A percentile compares a stretch with the other conserved stretches of the same genome.
These are phyloP conservation scores for Paelopatides confundens DNA, from an alignment of 53 echinoderm and acorn worm species.

Conservation along the genomic window DNA sequence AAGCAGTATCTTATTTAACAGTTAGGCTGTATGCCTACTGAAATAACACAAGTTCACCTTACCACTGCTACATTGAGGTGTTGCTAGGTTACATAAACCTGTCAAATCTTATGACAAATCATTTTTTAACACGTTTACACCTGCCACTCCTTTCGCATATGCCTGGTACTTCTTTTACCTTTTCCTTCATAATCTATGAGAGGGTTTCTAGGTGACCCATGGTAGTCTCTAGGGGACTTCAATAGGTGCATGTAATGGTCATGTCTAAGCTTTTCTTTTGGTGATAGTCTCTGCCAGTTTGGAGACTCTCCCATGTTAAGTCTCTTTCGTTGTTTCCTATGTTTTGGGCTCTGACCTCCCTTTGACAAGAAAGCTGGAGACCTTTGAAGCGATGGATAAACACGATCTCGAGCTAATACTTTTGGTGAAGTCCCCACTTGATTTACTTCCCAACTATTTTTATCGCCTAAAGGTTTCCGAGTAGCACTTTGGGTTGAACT, in stretches of 20 bases:
- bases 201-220: constrained; percentile 86
- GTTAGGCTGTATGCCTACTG: too few species aligned
- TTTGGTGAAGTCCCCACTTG: neutral
- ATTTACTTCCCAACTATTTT: neutral
- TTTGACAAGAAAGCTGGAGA: constrained; percentile 4
- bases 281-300: constrained; percentile 8
- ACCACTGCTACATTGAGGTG: too few species aligned
- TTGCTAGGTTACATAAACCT: too few species aligned
- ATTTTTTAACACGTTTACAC: constrained; percentile 40
- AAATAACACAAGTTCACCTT: too few species aligned
- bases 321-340: constrained; percentile 55
- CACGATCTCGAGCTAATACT: neutral
- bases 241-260: constrained; percentile 9
- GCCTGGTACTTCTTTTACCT: constrained; percentile 45
- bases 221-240: constrained; percentile 73
- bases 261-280: neutral
- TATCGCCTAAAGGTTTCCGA: constrained; percentile 8
- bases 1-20: too few species aligned
- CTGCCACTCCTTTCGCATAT: constrained; percentile 64
- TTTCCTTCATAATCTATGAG: neutral
- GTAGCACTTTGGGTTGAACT: constrained; percentile 3
- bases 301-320: neutral
- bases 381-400: neutral
- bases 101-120: too few species aligned
- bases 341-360: constrained; percentile 22